phyloP scores from a whole-genome alignment of 2,888 invertebrate species.

The Dusona sp. region DNA sequence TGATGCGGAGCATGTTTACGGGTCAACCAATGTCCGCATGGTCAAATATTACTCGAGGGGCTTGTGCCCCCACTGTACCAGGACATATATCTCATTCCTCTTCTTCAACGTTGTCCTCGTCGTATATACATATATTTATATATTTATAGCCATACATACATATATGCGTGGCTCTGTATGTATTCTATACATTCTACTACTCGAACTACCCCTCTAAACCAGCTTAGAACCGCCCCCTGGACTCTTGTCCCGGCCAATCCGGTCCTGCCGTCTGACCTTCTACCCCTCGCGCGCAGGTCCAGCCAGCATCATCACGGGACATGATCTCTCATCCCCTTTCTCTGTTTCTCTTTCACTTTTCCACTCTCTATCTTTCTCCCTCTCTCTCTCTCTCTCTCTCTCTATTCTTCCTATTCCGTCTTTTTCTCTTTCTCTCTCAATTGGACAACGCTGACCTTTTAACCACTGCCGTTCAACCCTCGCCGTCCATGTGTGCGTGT shows the following conservation, averaged over 20 bases:
- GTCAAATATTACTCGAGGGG: slow-evolving; percentile 65
- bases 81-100: slow-evolving; percentile 36
- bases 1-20: slow-evolving; percentile 40
- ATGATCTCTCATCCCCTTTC: slow-evolving; percentile 48
- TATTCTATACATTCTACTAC: slow-evolving; percentile 40
- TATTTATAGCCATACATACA: not conserved
- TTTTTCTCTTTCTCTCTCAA: slow-evolving; percentile 20
- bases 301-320: slow-evolving; percentile 66
- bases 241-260: slow-evolving; percentile 80
- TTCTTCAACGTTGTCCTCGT: slow-evolving; percentile 38
- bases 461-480: slow-evolving; percentile 59
- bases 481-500: slow-evolving; percentile 8
- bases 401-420: not conserved
- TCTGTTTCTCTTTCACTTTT: slow-evolving; percentile 17
- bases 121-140: not conserved
- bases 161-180: not conserved
- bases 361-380: slow-evolving; percentile 13
- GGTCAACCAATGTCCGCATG: slow-evolving; percentile 64
- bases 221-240: slow-evolving; percentile 83
- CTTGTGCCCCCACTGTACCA: slow-evolving; percentile 47
- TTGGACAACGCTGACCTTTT: slow-evolving; percentile 69
- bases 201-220: slow-evolving; percentile 81
- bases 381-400: slow-evolving; percentile 2
- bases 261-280: slow-evolving; percentile 78
- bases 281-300: slow-evolving; percentile 80